Conservation (phyloP, 2,113 vertebrate species). For the Centrocercus urophasianus region DNA sequence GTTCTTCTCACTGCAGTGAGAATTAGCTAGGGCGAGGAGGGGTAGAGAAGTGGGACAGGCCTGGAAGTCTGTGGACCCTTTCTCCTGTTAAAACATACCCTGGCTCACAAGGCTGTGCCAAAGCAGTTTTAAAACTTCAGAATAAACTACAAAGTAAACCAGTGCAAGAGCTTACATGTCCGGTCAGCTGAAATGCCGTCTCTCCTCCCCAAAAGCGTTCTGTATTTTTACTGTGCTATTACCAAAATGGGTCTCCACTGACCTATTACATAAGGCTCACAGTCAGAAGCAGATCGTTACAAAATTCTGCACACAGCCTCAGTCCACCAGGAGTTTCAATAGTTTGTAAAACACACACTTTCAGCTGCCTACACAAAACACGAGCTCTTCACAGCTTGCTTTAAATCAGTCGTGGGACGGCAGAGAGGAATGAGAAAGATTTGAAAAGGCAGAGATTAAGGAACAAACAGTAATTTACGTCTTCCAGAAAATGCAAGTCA, state of each 20-base stretch:
- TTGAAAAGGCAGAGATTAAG: constrained; percentile 19
- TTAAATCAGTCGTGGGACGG: not conserved
- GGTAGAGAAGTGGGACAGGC: not conserved
- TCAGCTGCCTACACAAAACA: not conserved
- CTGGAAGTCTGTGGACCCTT: not conserved
- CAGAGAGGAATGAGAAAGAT: constrained; percentile 23
- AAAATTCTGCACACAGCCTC: not conserved
- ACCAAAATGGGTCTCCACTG: not conserved
- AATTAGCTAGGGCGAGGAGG: not conserved
- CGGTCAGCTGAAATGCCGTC: not conserved
- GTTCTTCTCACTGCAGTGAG: not conserved
- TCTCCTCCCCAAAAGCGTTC: not conserved
- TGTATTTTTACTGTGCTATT: not conserved
- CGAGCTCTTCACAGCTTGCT: not conserved
- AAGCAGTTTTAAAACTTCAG: not conserved
- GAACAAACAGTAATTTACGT: constrained; percentile 62
- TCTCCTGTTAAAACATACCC: not conserved
- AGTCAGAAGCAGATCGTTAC: not conserved
- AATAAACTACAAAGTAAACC: not conserved
- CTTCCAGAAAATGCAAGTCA: constrained; percentile 63
- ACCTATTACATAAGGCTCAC: not conserved
- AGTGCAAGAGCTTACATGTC: not conserved
- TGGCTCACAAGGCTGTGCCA: not conserved
- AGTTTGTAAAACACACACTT: not conserved
- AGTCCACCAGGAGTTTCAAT: not conserved